Base-by-base conservation (phyloP, 2,113 vertebrate species). In the Menura novaehollandiae region DNA sequence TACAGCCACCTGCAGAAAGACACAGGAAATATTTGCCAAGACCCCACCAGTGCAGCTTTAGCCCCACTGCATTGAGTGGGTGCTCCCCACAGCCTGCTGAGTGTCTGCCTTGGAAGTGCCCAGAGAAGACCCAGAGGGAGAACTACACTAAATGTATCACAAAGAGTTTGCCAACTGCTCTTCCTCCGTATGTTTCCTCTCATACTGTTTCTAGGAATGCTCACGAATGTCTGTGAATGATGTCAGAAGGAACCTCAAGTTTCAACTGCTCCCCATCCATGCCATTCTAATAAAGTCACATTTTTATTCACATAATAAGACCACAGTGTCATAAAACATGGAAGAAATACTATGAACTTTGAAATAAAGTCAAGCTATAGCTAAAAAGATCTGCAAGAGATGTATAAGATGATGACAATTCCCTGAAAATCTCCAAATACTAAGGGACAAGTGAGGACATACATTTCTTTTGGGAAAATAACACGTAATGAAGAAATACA, bases 51-150 rank as follows among this genome's bases (percentile, higher is more conserved):
- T 11, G 30, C 8, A 72, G 35, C 53, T 91, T 52, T 72, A 60
- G 21, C 28, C 30, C 20, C 0, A 0, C 39, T 66, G 53, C 32
- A 28, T 4, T 24, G 32, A 9, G 24, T 9, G 20, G 20, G 33
- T 62, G n/a, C 41, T n/a, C 55, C 72, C 37, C 10, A 7, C 2
- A 10, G 32, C 27, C 53, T 81, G 32, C 51, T 44, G 32, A 22
- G 22, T 11, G 15, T 22, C 32, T 52, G 27, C 30, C 62, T n/a
- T 68, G 41, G 53, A 63, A 82, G 75, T 2, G 4, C 11, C 9
- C 62, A 47, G 23, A 49, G 20, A 64, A 72, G 16, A 35, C 12
- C 11, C 47, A 46, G 26, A 53, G 21, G 11, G 6, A 67, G 19
- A 95, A 33, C 7, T 5, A 30, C 46, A 20, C 13, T 13, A 52